These are phyloP conservation scores for Sthenelais limicola DNA, from an alignment of 2,888 invertebrate species.

Conservation along the genomic window DNA sequence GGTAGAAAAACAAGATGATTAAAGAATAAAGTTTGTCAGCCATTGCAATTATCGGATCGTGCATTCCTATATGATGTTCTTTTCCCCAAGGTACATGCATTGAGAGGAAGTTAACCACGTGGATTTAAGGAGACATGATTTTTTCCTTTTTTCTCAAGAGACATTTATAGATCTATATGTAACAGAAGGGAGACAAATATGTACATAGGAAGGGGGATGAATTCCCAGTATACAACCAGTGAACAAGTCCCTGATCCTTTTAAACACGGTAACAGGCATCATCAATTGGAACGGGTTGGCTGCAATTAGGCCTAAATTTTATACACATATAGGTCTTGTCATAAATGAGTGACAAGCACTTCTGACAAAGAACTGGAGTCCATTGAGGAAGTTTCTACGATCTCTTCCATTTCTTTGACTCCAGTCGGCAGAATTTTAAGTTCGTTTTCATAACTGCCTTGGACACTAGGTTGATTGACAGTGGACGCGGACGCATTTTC, in stretches of 20 bases:
- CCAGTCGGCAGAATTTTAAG: too few species aligned
- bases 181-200: too few species aligned
- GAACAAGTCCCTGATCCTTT: constrained; percentile 36
- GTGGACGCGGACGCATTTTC: constrained; percentile 28
- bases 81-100: too few species aligned
- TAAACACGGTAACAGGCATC: constrained; percentile 25
- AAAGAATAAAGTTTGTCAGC: too few species aligned
- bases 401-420: not conserved
- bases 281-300: constrained; percentile 13
- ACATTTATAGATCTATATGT: too few species aligned
- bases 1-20: too few species aligned
- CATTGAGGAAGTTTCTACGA: not conserved
- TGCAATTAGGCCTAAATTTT: constrained; percentile 14
- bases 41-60: too few species aligned
- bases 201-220: too few species aligned
- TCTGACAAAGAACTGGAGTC: constrained; percentile 38
- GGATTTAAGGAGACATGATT: too few species aligned
- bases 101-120: too few species aligned
- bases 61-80: too few species aligned
- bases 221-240: constrained; percentile 1
- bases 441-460: constrained; percentile 11
- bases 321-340: constrained; percentile 20
- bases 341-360: constrained; percentile 35
- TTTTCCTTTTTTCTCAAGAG: too few species aligned
- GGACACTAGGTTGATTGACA: constrained; percentile 32